These are phyloP conservation scores for Drosophila guanche DNA, from an alignment of 1,140 invertebrate genomes.

Conservation along the genomic window DNA sequence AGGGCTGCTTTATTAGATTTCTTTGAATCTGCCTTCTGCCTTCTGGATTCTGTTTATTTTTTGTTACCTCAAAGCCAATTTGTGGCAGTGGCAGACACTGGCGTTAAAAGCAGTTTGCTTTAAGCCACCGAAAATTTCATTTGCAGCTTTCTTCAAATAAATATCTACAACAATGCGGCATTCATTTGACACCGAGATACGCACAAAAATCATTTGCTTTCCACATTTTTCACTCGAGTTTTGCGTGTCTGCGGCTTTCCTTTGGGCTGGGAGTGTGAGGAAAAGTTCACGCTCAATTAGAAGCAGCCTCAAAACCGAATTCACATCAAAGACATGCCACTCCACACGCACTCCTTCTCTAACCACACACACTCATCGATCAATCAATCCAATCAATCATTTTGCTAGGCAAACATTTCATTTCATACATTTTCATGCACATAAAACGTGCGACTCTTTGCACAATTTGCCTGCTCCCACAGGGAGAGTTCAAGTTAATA, in stretches of 20 bases:
- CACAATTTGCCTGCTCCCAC: conserved; percentile 9
- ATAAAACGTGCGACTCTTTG: neutral
- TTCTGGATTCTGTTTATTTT: conserved; percentile 4
- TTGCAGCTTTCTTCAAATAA: conserved; percentile 51
- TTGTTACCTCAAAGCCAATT: conserved; percentile 18
- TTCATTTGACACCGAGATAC: conserved; percentile 6
- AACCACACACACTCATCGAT: conserved; percentile 22
- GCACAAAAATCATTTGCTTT: conserved; percentile 33
- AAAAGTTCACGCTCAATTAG: conserved; percentile 64
- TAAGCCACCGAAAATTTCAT: conserved; percentile 55
- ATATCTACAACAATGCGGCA: conserved; percentile 17
- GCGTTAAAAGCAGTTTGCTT: conserved; percentile 27
- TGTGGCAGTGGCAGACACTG: neutral
- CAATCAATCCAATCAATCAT: conserved; percentile 59
- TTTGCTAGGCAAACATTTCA: conserved; percentile 43
- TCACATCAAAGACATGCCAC: conserved; percentile 53
- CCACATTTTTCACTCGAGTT: conserved; percentile 50
- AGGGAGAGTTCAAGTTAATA: conserved; percentile 26
- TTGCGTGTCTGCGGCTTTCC: conserved; percentile 46
- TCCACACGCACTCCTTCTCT: conserved; percentile 9
- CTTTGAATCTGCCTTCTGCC: conserved; percentile 47
- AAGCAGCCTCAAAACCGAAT: conserved; percentile 23
- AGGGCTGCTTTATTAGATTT: conserved; percentile 64
- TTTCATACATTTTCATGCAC: conserved; percentile 24
- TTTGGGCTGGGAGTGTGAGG: conserved; percentile 7